phyloP scores from a whole-genome alignment of 1,140 invertebrate species.

The Cataglyphis hispanica region DNA sequence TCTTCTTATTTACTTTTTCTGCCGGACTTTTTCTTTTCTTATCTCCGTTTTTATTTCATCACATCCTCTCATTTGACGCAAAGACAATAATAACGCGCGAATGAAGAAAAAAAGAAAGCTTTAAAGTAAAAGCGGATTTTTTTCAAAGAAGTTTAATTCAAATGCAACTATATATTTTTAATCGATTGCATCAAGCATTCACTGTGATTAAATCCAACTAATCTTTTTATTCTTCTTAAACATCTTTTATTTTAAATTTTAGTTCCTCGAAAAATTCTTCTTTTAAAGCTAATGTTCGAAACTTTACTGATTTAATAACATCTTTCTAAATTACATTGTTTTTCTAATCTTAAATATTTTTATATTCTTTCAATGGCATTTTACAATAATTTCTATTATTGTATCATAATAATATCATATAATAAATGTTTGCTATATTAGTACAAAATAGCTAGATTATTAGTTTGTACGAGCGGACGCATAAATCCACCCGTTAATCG shows the following conservation, averaged over 20 bases:
- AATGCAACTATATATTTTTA: conserved; percentile 34
- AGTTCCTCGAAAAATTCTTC: not conserved
- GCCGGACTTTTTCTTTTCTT: conserved; percentile 25
- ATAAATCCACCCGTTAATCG: conserved; percentile 63
- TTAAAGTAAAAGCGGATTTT: conserved; percentile 48
- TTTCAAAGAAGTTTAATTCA: conserved; percentile 48
- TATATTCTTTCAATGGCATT: not conserved
- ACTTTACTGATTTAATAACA: conserved; percentile 27
- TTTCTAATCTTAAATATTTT: conserved; percentile 12
- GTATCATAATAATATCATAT: not conserved
- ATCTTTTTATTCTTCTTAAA: conserved; percentile 38
- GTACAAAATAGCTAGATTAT: conserved; percentile 37
- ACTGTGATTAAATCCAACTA: conserved; percentile 37
- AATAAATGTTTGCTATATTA: conserved; percentile 48
- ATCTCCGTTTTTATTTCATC: conserved; percentile 50
- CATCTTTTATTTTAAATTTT: conserved; percentile 42
- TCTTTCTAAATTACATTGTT: not conserved
- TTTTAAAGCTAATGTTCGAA: not conserved
- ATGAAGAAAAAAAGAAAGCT: not conserved
- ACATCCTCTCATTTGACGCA: conserved; percentile 18
- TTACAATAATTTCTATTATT: conserved; percentile 25
- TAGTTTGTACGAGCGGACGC: conserved; percentile 41
- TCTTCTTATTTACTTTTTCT: conserved; percentile 65
- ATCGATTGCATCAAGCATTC: conserved; percentile 23
- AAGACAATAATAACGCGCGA: conserved; percentile 23